Evolutionary conservation across 2,888 invertebrate species (phyloP), one percentile per base, ranked within the genome.

Genomic region (Ceriagrion tenellum): DNA sequence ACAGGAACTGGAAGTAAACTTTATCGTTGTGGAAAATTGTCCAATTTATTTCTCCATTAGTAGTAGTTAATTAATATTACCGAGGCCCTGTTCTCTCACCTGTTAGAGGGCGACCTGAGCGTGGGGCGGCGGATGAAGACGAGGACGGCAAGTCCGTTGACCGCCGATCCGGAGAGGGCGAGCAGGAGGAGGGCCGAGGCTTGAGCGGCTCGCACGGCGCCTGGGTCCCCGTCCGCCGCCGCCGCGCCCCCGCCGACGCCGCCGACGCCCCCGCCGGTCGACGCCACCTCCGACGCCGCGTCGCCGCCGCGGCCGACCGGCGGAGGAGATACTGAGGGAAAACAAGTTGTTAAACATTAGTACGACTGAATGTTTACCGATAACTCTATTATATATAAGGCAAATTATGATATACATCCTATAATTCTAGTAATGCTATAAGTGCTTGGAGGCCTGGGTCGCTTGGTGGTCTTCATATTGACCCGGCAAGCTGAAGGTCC

Each of bases 51-150:
- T n/a, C n/a, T 4, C 47, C 8, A 47, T 47, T 47, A 47, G 2
- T 47, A 47, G 2, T 47, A 47, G 47, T 47, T n/a, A 59, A 18
- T 1, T 59, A 59, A 18, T 18, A 3, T 3, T 13, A 59, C 4
- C 4, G 59, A 10, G 69, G 23, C 69, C 69, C 16, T 69, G 55
- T 56, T 74, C 23, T 95, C 96, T 96, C 95, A 96, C 97, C 97
- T 96, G 96, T 97, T 97, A 59, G 97, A 97, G 95, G 97, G 97
- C 30, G 97, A 97, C 95, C 97, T 96, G 56, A 97, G 96, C 1
- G 97, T 96, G 13, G 97, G 97, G 55, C 97, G 96, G 91, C 97
- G 96, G 95, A 97, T 97, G 96, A 97, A 97, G 26, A 97, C 97
- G 95, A 97, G 96, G 95, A 97, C 97, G 69, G 97, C 97, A 63